Evolutionary conservation across 92 coral and sea anemone genomes (phyloP), one percentile per base, ranked within the genome.

Genomic region (Epizoanthus scotinus): DNA sequence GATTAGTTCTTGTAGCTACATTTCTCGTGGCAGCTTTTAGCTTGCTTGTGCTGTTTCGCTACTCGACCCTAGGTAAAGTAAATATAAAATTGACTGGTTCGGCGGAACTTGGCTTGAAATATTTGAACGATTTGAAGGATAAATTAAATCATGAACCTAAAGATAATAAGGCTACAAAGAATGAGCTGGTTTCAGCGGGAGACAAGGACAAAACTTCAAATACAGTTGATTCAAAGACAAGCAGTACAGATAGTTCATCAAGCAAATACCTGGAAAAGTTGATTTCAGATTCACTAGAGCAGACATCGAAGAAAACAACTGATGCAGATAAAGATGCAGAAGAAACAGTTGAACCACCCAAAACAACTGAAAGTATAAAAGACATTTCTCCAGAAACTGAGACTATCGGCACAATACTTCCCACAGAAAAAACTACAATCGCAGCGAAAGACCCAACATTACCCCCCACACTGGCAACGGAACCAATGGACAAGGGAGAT

Each of bases 61-160:
- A 75, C 47, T 59, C 81, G 7, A 3, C 81, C 55, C 21, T 75
- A 38, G 63, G 68, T 14, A 75, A 58, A 18, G 63, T 75, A 1
- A 38, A 59, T n/a, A 36, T 75, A 22, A 59, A 75, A 49, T 24
- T 75, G 34, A 8, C 57, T 20, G 68, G 67, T 36, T 75, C 81
- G 12, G 68, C 81, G 68, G 81, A 75, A 67, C 54, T 75, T 21
- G 81, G 81, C 26, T 75, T 75, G 47, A 75, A 21, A 22, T 75
- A 75, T 60, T 59, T 75, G 49, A 59, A 36, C 55, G 66, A 75
- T 75, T 55, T 75, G 68, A 75, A 59, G 62, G 57, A 15, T 21
- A 75, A 14, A n/a, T 25, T 58, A 2, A 13, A 57, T 34, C 38
- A 21, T 10, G 13, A 75, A 2, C 14, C 81, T 44, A 38, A 14